Percentiles rank a stretch among this genome's conserved stretches.
phyloP scores from a whole-genome alignment of 1,140 invertebrate genomes.

The Drosophila prosaltans region DNA sequence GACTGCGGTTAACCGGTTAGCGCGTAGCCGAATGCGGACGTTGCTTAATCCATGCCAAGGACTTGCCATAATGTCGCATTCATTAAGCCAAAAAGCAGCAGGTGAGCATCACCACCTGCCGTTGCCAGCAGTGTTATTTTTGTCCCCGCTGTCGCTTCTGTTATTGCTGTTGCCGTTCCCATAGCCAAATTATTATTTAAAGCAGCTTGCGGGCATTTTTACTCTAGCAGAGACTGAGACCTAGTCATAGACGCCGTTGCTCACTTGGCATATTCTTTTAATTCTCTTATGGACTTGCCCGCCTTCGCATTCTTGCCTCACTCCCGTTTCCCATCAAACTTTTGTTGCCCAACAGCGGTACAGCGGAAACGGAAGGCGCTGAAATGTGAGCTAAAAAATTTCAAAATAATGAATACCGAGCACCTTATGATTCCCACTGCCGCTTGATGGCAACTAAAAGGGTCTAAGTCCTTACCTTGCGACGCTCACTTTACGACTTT shows the following conservation, averaged over 20 bases:
- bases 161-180: constrained; percentile 20
- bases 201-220: constrained; percentile 25
- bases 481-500: constrained; percentile 60
- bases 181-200: constrained; percentile 57
- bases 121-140: constrained; percentile 20
- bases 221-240: not conserved
- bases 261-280: constrained; percentile 42
- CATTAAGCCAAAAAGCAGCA: constrained; percentile 72
- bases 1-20: not conserved
- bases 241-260: constrained; percentile 2
- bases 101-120: constrained; percentile 42
- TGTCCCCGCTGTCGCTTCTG: constrained; percentile 18
- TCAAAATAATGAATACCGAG: constrained; percentile 75
- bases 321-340: not conserved
- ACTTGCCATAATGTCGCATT: constrained; percentile 67
- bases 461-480: constrained; percentile 25
- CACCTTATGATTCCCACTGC: constrained; percentile 15
- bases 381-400: constrained; percentile 78
- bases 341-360: not conserved
- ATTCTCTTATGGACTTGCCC: constrained; percentile 47
- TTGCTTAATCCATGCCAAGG: constrained; percentile 45
- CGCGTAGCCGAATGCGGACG: not conserved
- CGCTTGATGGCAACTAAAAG: constrained; percentile 17
- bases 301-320: not conserved
- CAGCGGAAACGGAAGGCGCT: constrained; percentile 72